Evolutionary conservation across 2,888 invertebrate species (phyloP).

Genomic region (Bellardia bayeri): DNA sequence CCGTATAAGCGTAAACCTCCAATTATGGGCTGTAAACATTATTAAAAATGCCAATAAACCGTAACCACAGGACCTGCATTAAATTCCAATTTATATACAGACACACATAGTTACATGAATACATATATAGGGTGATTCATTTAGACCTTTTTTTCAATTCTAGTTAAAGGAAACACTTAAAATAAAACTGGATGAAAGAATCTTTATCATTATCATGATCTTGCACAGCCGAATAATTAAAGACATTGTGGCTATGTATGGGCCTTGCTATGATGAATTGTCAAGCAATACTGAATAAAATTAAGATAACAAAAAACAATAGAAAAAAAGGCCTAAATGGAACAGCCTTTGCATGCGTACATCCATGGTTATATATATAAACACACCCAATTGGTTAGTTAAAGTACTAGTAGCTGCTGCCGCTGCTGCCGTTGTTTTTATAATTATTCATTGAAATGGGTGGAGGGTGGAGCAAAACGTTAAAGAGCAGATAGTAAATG

Average conservation of each 20-base stretch:
- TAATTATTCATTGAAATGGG: not conserved
- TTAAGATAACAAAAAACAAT: too few relatives aligned
- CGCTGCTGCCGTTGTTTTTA: not conserved
- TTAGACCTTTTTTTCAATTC: too few relatives aligned
- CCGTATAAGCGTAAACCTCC: constrained; percentile 69
- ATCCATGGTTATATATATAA: not conserved
- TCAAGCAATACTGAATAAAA: too few relatives aligned
- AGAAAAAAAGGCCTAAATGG: too few relatives aligned
- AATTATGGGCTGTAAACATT: constrained; percentile 69
- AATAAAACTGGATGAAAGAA: too few relatives aligned
- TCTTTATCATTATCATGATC: too few relatives aligned
- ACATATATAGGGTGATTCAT: not conserved
- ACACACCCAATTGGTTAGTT: constrained; percentile 35
- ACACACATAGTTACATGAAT: not conserved
- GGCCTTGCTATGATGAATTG: too few relatives aligned
- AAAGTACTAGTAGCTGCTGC: constrained; percentile 7
- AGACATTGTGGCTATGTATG: too few relatives aligned
- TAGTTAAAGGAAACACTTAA: too few relatives aligned
- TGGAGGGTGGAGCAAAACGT: not conserved
- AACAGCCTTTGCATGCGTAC: not conserved
- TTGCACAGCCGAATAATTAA: too few relatives aligned
- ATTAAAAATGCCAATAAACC: constrained; percentile 72
- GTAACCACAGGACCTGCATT: constrained; percentile 68
- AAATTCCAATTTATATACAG: constrained; percentile 50
- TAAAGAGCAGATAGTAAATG: not conserved